phyloP scores from a whole-genome alignment of 2,797 vertebrate species.

The Cyprinodon diabolis region DNA sequence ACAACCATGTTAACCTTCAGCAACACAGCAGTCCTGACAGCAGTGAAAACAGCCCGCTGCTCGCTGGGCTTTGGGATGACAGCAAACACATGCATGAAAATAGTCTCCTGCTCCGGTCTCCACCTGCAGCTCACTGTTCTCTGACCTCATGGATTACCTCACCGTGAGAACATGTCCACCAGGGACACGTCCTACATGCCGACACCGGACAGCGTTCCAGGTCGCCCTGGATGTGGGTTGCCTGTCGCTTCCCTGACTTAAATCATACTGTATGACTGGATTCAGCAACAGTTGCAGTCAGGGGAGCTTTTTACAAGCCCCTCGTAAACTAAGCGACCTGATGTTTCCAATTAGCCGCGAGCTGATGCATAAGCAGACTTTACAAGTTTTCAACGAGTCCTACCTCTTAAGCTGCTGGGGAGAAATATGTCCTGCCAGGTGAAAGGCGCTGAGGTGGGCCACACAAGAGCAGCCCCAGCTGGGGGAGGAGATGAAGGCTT shows the following conservation, averaged over 20 bases:
- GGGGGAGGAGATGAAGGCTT: conserved; percentile 58
- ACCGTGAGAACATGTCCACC: conserved; percentile 70
- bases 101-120: conserved; percentile 58
- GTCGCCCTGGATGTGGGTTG: conserved; percentile 41
- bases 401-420: conserved; percentile 73
- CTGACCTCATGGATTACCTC: conserved; percentile 78
- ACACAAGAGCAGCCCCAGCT: conserved; percentile 66
- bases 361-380: conserved; percentile 71
- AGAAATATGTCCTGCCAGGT: conserved; percentile 75
- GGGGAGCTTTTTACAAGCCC: conserved; percentile 75
- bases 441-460: conserved; percentile 72
- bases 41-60: conserved; percentile 26
- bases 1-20: conserved; percentile 48
- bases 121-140: conserved; percentile 71
- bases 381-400: conserved; percentile 79
- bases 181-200: conserved; percentile 76
- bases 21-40: conserved; percentile 41
- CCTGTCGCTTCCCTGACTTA: conserved; percentile 48
- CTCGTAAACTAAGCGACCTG: conserved; percentile 83
- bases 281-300: conserved; percentile 46
- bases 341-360: conserved; percentile 83
- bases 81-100: conserved; percentile 58
- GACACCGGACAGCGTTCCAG: conserved; percentile 46
- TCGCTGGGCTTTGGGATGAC: conserved; percentile 39
- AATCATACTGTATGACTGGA: conserved; percentile 38